A percentile compares a stretch with the other conserved stretches of the same genome.
These are phyloP conservation scores for Sparus aurata DNA, from an alignment of 2,797 vertebrate genomes.

Conservation along the genomic window DNA sequence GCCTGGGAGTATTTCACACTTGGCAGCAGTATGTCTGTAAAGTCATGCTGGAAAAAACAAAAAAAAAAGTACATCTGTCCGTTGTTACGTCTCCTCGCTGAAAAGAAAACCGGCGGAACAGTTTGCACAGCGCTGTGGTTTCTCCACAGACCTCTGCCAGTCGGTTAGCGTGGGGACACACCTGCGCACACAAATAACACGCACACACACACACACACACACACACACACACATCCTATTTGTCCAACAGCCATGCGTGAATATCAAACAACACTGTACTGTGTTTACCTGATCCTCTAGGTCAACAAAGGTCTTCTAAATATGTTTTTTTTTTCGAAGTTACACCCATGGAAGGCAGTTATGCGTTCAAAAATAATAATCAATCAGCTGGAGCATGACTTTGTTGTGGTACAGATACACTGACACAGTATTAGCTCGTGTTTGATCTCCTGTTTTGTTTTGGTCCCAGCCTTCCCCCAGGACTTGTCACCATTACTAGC, in stretches of 20 bases:
- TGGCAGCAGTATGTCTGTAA: conserved; percentile 28
- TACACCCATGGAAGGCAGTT: not conserved
- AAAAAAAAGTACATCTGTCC: conserved; percentile 19
- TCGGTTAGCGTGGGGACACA: conserved; percentile 34
- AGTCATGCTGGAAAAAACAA: conserved; percentile 17
- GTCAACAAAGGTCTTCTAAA: conserved; percentile 19
- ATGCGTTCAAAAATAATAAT: not conserved
- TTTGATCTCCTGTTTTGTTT: conserved; percentile 11
- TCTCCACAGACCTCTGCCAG: conserved; percentile 55
- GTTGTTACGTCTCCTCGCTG: conserved; percentile 10
- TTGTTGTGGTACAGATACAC: not conserved
- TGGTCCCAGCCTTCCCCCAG: conserved; percentile 15
- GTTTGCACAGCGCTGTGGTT: conserved; percentile 53
- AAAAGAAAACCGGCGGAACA: conserved; percentile 1
- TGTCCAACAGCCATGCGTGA: conserved; percentile 28
- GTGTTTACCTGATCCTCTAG: not conserved
- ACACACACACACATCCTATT: conserved; percentile 41
- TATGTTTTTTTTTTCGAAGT: not conserved
- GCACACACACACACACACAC: not conserved
- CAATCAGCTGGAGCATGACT: not conserved
- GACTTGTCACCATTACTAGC: conserved; percentile 27
- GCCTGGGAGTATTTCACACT: conserved; percentile 31
- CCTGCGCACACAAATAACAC: conserved; percentile 23
- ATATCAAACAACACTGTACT: conserved; percentile 20
- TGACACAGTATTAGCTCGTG: not conserved